Evolutionary conservation across 1,140 invertebrate species (phyloP).

Genomic region (Drosophila lacteicornis): DNA sequence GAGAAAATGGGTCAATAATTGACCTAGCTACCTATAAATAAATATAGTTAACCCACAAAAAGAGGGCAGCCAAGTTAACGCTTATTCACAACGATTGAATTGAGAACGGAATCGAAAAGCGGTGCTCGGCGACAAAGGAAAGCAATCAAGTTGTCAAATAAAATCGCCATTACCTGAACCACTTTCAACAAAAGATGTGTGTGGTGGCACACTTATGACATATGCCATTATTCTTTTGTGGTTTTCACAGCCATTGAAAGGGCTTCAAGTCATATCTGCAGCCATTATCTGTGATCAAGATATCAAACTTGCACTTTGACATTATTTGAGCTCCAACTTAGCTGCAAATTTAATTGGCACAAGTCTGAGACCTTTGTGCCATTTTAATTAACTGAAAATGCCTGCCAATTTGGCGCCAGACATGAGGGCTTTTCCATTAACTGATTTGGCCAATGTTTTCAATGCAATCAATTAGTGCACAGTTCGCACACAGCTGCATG

Average conservation of each 20-base stretch:
- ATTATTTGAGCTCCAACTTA: background rate
- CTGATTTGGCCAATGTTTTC: constrained; percentile 25
- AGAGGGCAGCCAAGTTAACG: background rate
- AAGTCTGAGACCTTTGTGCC: constrained; percentile 11
- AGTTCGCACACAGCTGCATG: constrained; percentile 55
- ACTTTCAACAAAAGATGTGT: constrained; percentile 39
- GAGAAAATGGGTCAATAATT: constrained; percentile 8
- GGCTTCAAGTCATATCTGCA: constrained; percentile 6
- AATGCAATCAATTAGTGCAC: constrained; percentile 66
- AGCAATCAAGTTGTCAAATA: constrained; percentile 49
- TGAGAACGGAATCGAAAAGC: constrained; percentile 29
- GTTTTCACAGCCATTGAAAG: constrained; percentile 5
- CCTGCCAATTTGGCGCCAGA: constrained; percentile 12
- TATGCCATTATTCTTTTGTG: constrained; percentile 23
- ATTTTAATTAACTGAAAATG: constrained; percentile 25
- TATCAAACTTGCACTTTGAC: constrained; percentile 20
- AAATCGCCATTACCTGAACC: constrained; percentile 38
- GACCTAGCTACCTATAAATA: constrained; percentile 3
- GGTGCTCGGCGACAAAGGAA: constrained; percentile 28
- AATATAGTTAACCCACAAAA: background rate
- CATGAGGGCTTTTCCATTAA: constrained; percentile 33
- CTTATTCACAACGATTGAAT: constrained; percentile 13
- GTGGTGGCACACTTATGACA: constrained; percentile 25
- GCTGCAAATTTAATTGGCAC: constrained; percentile 6
- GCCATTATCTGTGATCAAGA: constrained; percentile 20